Evolutionary conservation across 2,113 vertebrate genomes (phyloP).

Genomic region (Empidonax traillii): DNA sequence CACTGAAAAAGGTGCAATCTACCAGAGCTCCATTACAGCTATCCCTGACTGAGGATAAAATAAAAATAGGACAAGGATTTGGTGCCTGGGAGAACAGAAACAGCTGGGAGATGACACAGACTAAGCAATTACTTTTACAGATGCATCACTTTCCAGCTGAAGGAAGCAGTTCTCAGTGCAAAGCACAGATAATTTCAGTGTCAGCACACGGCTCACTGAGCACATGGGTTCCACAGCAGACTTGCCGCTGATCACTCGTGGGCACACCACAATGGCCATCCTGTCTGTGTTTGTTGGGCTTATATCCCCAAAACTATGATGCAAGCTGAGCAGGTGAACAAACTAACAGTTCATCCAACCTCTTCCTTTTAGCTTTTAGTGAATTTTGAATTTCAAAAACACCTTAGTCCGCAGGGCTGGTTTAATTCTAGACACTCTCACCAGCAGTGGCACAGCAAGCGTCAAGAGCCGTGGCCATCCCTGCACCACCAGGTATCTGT

Average conservation of each 20-base stretch:
- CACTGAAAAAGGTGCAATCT: not conserved
- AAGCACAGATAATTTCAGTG: not conserved
- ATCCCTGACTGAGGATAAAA: not conserved
- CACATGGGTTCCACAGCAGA: not conserved
- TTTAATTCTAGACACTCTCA: accelerated
- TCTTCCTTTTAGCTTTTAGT: not conserved
- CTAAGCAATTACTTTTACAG: not conserved
- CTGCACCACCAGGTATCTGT: accelerated
- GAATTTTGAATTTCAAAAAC: not conserved
- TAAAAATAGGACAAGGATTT: not conserved
- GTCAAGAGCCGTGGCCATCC: accelerated
- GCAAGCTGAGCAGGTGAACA: not conserved
- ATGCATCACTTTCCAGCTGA: not conserved
- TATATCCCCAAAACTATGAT: not conserved
- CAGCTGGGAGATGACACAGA: not conserved
- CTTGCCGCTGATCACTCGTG: accelerated
- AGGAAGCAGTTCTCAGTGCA: not conserved
- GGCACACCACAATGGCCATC: not conserved
- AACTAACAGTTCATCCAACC: not conserved
- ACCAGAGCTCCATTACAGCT: not conserved
- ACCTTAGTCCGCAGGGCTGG: not conserved
- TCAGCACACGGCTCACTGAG: accelerated
- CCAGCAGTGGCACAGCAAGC: accelerated
- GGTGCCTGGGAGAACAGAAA: not conserved
- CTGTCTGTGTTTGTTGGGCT: accelerated